Base-by-base conservation (phyloP, 1,140 invertebrate species). In the Drosophila teissieri region DNA sequence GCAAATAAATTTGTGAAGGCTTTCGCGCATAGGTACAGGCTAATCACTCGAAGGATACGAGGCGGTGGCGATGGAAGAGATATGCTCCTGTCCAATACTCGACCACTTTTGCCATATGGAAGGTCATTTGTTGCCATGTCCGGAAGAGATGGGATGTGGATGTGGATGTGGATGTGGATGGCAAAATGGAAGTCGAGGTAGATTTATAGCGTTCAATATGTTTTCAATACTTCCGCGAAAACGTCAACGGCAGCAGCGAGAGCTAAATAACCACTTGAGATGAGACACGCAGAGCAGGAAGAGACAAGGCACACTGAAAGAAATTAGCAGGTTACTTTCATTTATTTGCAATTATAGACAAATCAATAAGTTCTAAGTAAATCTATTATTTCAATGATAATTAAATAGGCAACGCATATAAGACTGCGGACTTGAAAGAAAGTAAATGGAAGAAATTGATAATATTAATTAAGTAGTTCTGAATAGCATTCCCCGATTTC, bases 121-220 rank as follows among this genome's bases (percentile, higher is more conserved):
- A 36, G 39, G 34, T 62, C 70, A 75, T 75, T 76, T 76, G 72
- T 76, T 76, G 73, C 72, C 34, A 22, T 27, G 31, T 17, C 48
- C 31, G 54, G 48, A 40, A 15, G 48, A 39, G 45, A 19, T 11
- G 15, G 27, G 34, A 37, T 14, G 49, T 14, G 46, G 10, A 37
- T 34, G 34, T 31, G 12, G 14, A 22, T 31, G 46, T 15, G 46
- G 6, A 37, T 34, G 34, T 22, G 12, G n/a, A 31, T 34, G 48
- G 48, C 48, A 51, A 27, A 34, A 17, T 36, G 44, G 40, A 61
- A 55, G 62, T 54, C 62, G 73, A 36, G 44, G 56, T 73, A 70
- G 74, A 78, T 78, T 70, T 78, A 78, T 78, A 51, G 75, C 73
- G 70, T 77, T 78, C 75, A 78, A 78, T 78, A 78, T 78, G 74